phyloP scores from a whole-genome alignment of 2,113 vertebrate genomes.

The Panthera tigris region DNA sequence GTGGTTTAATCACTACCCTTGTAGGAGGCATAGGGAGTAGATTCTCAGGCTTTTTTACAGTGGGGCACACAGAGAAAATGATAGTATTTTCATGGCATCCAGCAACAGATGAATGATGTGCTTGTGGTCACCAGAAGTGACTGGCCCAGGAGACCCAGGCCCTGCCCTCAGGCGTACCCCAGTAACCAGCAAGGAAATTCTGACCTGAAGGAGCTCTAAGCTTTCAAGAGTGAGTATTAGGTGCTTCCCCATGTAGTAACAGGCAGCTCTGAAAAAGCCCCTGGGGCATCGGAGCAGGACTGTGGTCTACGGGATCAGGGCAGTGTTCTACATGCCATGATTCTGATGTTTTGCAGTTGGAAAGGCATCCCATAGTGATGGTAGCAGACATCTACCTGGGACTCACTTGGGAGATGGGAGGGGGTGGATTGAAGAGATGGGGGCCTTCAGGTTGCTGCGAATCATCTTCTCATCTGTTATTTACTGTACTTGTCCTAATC shows the following conservation, averaged over 20 bases:
- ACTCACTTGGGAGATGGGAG: background rate
- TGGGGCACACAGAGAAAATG: background rate
- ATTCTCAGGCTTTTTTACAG: background rate
- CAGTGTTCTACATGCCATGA: background rate
- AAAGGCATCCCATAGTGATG: background rate
- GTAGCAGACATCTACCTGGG: background rate
- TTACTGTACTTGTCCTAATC: slow-evolving; percentile 79
- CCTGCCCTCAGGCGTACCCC: background rate
- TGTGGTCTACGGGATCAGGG: background rate
- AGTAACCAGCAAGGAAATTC: background rate
- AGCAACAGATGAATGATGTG: background rate
- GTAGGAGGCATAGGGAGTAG: background rate
- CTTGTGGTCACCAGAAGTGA: background rate
- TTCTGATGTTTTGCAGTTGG: fast-evolving
- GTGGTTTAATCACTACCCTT: background rate
- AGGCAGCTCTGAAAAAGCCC: background rate
- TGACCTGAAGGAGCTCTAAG: background rate
- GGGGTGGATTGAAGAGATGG: background rate
- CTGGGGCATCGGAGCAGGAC: background rate
- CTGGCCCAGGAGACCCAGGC: background rate
- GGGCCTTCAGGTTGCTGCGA: slow-evolving; percentile 60
- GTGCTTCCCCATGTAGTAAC: background rate
- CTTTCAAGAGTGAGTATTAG: background rate
- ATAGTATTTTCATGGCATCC: fast-evolving
- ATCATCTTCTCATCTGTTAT: slow-evolving; percentile 77